Conservation (phyloP, 2,797 vertebrate genomes). For the Melanotaenia boesemani region DNA sequence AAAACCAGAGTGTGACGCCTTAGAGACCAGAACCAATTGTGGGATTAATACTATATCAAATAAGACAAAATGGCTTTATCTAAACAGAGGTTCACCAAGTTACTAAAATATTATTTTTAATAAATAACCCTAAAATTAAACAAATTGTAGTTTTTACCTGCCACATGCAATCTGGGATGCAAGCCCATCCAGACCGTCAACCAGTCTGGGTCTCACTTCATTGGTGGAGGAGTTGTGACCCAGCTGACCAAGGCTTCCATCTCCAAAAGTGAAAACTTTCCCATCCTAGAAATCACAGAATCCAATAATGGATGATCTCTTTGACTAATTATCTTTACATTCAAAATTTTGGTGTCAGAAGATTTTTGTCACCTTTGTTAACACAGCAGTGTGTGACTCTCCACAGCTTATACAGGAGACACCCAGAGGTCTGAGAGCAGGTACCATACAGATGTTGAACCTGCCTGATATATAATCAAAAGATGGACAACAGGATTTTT, state of each 20-base stretch:
- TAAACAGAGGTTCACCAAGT: neutral
- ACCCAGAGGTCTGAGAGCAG: constrained; percentile 74
- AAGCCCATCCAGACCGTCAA: constrained; percentile 77
- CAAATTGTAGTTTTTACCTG: constrained; percentile 75
- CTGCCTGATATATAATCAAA: constrained; percentile 67
- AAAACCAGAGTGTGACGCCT: constrained; percentile 88
- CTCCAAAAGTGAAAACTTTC: constrained; percentile 90
- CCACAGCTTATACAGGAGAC: constrained; percentile 84
- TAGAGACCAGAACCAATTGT: constrained; percentile 18
- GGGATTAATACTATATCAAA: neutral
- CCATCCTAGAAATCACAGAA: constrained; percentile 78
- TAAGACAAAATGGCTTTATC: neutral
- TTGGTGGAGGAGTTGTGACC: constrained; percentile 85
- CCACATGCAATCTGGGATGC: constrained; percentile 87
- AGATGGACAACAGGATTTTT: neutral
- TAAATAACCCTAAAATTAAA: neutral
- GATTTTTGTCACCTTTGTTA: constrained; percentile 77
- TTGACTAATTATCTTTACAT: neutral
- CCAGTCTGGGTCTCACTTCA: constrained; percentile 80
- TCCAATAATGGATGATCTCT: neutral
- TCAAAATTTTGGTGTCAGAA: neutral
- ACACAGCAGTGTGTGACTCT: constrained; percentile 81
- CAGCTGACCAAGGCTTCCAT: constrained; percentile 87
- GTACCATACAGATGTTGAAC: constrained; percentile 78
- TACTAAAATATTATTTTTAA: neutral